Conservation (phyloP, 1,140 invertebrate species). For the Geopemphigus sp. region DNA sequence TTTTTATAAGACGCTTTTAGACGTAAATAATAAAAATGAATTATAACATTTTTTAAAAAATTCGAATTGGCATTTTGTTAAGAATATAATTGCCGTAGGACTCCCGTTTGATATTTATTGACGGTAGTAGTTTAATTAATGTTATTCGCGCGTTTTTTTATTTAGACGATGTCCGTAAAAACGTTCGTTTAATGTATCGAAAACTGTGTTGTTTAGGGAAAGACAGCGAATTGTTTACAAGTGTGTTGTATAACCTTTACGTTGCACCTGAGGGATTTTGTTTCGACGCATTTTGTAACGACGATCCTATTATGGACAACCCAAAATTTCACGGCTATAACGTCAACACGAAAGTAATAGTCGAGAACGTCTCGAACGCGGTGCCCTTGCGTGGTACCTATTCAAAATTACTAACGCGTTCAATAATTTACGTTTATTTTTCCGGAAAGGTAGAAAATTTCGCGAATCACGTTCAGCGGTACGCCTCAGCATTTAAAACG, state of each 20-base stretch:
- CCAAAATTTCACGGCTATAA: constrained; percentile 59
- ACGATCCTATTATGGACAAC: constrained; percentile 64
- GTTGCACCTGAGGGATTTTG: constrained; percentile 70
- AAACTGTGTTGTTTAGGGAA: constrained; percentile 54
- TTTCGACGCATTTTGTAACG: constrained; percentile 70
- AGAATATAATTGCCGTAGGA: no score
- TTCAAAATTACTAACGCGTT: background rate
- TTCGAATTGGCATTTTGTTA: no score
- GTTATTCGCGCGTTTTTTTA: background rate
- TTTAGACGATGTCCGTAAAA: background rate
- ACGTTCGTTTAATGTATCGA: background rate
- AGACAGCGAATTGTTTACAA: constrained; percentile 56
- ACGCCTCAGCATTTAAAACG: constrained; percentile 65
- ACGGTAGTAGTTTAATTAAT: background rate
- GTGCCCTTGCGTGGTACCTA: no score
- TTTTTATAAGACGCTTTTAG: no score
- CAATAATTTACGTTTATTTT: constrained; percentile 27
- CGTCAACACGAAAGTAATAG: constrained; percentile 56
- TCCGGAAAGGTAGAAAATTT: constrained; percentile 59
- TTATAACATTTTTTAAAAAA: no score
- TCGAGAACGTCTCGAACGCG: background rate
- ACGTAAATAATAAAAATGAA: no score
- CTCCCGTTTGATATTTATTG: background rate
- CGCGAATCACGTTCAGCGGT: constrained; percentile 57
- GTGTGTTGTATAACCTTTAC: constrained; percentile 64